Conservation (phyloP, 2,113 vertebrate species). For the Prietella phreatophila region DNA sequence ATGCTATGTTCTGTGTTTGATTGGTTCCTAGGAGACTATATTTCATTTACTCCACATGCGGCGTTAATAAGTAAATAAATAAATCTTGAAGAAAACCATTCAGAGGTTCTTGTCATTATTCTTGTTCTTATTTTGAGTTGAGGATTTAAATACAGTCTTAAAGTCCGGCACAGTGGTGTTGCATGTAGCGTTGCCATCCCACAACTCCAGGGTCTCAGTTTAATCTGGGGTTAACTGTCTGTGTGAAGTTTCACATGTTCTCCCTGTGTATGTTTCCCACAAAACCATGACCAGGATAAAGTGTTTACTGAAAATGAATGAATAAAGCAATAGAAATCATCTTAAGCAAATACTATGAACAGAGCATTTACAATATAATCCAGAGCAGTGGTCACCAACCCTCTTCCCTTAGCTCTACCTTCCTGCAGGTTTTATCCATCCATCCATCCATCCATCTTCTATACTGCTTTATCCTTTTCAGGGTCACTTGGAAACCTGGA, state of each 20-base stretch:
- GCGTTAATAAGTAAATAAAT: neutral
- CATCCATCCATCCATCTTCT: too few relatives aligned
- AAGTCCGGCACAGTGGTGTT: neutral
- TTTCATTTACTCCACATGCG: neutral
- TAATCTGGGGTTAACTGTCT: neutral
- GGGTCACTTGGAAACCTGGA: too few relatives aligned
- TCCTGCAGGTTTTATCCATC: too few relatives aligned
- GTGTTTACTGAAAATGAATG: neutral
- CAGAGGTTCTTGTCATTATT: neutral
- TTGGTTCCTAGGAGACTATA: neutral
- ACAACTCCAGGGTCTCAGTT: neutral
- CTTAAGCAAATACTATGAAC: neutral
- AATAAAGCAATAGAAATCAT: neutral
- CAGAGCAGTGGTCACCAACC: too few relatives aligned
- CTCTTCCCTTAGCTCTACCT: too few relatives aligned
- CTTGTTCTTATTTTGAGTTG: neutral
- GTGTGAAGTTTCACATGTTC: neutral
- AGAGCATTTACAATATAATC: neutral
- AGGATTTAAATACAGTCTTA: neutral
- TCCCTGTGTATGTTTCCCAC: neutral
- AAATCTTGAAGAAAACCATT: neutral
- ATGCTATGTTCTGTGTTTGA: slow-evolving; percentile 12
- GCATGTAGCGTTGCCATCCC: too few relatives aligned
- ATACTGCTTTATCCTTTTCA: too few relatives aligned
- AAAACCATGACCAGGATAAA: neutral